Evolutionary conservation across 2,797 vertebrate species (phyloP).

Genomic region (Ptychadena robeensis): DNA sequence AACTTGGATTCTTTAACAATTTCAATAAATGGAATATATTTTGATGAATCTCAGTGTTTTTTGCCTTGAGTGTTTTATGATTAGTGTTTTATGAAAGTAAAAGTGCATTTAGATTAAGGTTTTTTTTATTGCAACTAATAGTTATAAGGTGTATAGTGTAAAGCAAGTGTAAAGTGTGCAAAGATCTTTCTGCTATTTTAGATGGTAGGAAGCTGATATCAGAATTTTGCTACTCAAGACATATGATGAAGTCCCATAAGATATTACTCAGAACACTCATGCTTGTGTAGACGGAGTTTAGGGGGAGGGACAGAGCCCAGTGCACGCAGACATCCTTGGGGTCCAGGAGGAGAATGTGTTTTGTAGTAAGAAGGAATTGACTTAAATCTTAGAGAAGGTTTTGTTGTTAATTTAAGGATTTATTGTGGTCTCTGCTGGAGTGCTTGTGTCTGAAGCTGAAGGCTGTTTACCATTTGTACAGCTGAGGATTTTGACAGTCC

Average conservation of each 20-base stretch:
- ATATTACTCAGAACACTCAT: slow-evolving; percentile 13
- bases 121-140: too few species aligned
- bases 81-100: too few species aligned
- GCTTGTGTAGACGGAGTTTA: slow-evolving; percentile 15
- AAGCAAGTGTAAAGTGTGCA: too few species aligned
- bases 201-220: background rate
- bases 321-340: slow-evolving; percentile 32
- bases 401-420: slow-evolving; percentile 58
- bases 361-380: slow-evolving; percentile 55
- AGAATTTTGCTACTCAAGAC: background rate
- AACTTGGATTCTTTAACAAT: too few species aligned
- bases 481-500: slow-evolving; percentile 61
- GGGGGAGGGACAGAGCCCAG: background rate
- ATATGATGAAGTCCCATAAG: background rate
- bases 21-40: too few species aligned
- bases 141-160: too few species aligned
- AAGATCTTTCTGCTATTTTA: background rate
- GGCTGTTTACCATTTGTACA: slow-evolving; percentile 61
- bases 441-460: slow-evolving; percentile 59
- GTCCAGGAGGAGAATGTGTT: slow-evolving; percentile 50
- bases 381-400: slow-evolving; percentile 50
- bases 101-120: too few species aligned
- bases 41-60: too few species aligned
- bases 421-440: slow-evolving; percentile 60
- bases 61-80: too few species aligned